Conservation (phyloP, 2,888 invertebrate genomes). For the Oligia fasciuncula region DNA sequence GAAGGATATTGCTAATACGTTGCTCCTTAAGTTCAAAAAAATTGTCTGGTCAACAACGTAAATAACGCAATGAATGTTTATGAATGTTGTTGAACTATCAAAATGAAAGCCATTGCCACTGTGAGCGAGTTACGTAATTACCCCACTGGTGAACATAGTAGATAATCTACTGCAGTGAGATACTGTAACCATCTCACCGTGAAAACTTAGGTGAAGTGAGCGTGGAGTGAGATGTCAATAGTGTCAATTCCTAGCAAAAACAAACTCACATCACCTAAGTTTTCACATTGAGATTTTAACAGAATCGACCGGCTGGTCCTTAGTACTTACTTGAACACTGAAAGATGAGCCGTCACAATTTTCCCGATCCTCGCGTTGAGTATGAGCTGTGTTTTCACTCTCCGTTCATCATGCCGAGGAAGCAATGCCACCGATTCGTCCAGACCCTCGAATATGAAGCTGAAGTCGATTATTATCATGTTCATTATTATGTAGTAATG, state of each 20-base stretch:
- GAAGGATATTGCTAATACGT: not conserved
- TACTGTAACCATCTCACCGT: too few relatives aligned
- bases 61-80: not conserved
- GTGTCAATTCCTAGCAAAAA: too few relatives aligned
- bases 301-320: too few relatives aligned
- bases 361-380: slow-evolving; percentile 74
- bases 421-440: slow-evolving; percentile 72
- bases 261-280: too few relatives aligned
- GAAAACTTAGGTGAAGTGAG: too few relatives aligned
- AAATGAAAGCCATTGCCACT: not conserved
- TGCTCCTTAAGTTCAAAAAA: not conserved
- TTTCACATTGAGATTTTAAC: too few relatives aligned
- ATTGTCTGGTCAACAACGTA: not conserved
- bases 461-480: slow-evolving; percentile 77
- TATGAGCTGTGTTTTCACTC: slow-evolving; percentile 67
- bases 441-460: slow-evolving; percentile 76
- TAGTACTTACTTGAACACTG: slow-evolving; percentile 70
- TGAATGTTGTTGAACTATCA: not conserved
- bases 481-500: slow-evolving; percentile 78
- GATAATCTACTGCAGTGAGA: too few relatives aligned
- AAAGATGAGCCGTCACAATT: slow-evolving; percentile 79
- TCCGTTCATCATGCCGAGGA: slow-evolving; percentile 63
- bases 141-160: not conserved
- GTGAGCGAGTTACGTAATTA: not conserved
- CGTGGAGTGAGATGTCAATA: too few relatives aligned